Evolutionary conservation across 2,113 vertebrate species (phyloP), one percentile per base, ranked within the genome.

Genomic region (Coptodon bakossiorum): DNA sequence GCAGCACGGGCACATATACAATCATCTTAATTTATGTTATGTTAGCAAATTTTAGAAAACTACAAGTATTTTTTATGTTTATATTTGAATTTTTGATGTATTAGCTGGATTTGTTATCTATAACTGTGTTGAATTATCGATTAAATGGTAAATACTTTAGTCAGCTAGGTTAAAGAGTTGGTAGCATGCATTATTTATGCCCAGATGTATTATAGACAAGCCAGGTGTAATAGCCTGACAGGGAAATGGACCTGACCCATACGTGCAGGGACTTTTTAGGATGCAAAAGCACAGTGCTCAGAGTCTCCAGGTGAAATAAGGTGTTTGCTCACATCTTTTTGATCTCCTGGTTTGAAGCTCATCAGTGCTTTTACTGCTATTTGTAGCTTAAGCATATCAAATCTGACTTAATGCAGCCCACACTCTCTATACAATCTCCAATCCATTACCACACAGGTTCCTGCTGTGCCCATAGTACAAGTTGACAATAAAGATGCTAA

Each of bases 401-500:
- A 90, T 93, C 27, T 52, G 66, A 80, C 22, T 59, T 82, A 81
- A n/a, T 82, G 80, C 86, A 71, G n/a, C 45, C 88, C 84, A 80
- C 82, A 10, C 85, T 80, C 59, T 84, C 31, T 17, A 81, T 71
- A 48, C 81, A 89, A 79, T 84, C 71, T 52, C 48, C 81, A 53
- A 56, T 50, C 82, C 45, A 34, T 84, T 50, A 61, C 53, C 4
- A 56, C 50, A 45, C 9, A 76, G 24, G 7, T 81, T 81, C 83
- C 9, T 79, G 48, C 54, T 86, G 29, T 34, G 38, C 71, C 57
- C 43, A n/a, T 29, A 29, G 73, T 54, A 45, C 54, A 88, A 85
- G 88, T 87, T 34, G 85, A 92, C 87, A 94, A 93, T 91, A 59
- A 43, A 45, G n/a, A 82, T 81, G 89, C 83, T 88, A 90, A 89